Evolutionary conservation across 2,113 vertebrate species (phyloP).

Genomic region (Hippotragus niger): DNA sequence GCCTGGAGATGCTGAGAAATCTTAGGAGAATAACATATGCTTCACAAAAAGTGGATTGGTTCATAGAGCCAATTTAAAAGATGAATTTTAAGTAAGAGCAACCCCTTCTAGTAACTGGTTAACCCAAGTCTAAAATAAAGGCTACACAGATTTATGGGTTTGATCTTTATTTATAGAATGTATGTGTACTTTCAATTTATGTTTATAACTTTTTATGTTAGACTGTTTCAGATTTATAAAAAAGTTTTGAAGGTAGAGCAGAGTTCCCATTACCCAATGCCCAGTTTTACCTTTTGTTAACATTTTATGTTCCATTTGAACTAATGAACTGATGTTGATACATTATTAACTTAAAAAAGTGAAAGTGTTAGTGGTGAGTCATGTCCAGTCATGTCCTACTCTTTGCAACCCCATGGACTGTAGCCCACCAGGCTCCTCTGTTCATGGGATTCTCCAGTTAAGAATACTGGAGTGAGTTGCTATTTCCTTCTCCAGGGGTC

Average conservation of each 20-base stretch:
- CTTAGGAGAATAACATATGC: not conserved
- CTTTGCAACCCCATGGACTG: not conserved
- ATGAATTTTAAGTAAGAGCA: not conserved
- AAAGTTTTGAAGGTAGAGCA: not conserved
- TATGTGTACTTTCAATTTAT: not conserved
- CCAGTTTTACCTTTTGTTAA: too few relatives aligned
- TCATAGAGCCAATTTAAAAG: not conserved
- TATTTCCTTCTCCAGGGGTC: not conserved
- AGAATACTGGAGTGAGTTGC: not conserved
- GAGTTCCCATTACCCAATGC: not conserved
- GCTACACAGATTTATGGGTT: not conserved
- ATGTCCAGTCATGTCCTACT: not conserved
- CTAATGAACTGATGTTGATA: not conserved
- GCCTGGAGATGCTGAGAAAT: not conserved
- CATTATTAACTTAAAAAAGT: not conserved
- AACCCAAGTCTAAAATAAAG: not conserved
- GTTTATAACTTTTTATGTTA: not conserved
- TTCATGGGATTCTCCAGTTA: not conserved
- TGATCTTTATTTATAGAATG: not conserved
- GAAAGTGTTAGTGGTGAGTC: not conserved
- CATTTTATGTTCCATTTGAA: not conserved
- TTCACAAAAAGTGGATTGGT: not conserved
- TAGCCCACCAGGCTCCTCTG: not conserved
- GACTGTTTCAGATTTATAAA: not conserved
- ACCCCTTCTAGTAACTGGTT: not conserved